Evolutionary conservation across 2,888 invertebrate species (phyloP).

Genomic region (Caradrina kadenii): DNA sequence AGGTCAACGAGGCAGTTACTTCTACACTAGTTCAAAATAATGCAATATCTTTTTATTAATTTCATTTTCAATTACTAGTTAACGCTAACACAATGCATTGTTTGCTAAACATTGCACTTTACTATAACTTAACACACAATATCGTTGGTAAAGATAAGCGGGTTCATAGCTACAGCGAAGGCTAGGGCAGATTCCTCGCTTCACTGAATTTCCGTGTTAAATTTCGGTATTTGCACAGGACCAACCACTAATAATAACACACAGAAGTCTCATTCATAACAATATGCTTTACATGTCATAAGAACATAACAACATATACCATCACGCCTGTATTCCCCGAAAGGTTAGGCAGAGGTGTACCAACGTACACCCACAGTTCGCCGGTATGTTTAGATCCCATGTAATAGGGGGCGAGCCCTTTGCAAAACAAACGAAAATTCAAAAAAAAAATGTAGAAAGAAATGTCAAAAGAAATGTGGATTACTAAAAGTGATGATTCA

Average conservation of each 20-base stretch:
- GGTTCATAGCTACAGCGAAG: slow-evolving; percentile 43
- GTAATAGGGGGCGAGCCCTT: too few species aligned
- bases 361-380: too few species aligned
- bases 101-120: not conserved
- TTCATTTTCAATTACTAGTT: not conserved
- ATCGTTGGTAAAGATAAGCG: slow-evolving; percentile 47
- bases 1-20: too few species aligned
- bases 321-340: too few species aligned
- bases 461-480: not conserved
- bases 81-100: not conserved
- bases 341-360: too few species aligned
- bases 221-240: slow-evolving; percentile 64
- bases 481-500: not conserved
- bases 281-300: not conserved
- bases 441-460: too few species aligned
- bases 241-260: not conserved
- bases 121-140: slow-evolving; percentile 41
- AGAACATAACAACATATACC: too few species aligned
- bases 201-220: slow-evolving; percentile 63
- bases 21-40: not conserved
- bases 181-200: slow-evolving; percentile 59
- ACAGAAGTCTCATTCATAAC: slow-evolving; percentile 9
- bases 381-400: too few species aligned
- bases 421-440: too few species aligned
- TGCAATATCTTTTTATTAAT: not conserved